Conservation (phyloP, 2,797 vertebrate genomes). For the Lophius americanus region DNA sequence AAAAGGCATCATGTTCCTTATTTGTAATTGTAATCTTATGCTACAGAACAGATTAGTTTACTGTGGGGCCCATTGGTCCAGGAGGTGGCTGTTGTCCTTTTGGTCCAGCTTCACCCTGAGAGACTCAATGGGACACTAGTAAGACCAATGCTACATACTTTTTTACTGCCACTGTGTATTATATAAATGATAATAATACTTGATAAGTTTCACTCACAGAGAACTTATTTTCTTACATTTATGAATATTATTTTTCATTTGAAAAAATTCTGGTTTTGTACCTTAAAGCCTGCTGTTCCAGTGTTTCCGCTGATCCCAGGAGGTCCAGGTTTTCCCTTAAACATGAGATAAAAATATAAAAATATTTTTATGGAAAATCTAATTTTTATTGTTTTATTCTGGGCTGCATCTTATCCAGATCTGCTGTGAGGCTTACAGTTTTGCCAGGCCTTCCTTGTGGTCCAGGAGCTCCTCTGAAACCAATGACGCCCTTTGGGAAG, state of each 20-base stretch:
- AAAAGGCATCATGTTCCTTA: not conserved
- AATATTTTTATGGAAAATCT: not conserved
- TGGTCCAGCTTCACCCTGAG: constrained; percentile 63
- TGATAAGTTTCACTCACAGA: too few relatives aligned
- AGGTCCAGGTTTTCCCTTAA: constrained; percentile 73
- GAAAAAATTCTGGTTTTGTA: constrained; percentile 27
- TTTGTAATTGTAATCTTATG: not conserved
- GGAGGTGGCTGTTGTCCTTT: constrained; percentile 63
- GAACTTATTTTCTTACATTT: not conserved
- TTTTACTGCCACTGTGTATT: not conserved
- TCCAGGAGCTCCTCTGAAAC: constrained; percentile 71
- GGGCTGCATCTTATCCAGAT: not conserved
- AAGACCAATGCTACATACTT: not conserved
- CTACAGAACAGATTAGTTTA: constrained; percentile 29
- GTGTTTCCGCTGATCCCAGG: constrained; percentile 67
- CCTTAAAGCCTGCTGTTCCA: constrained; percentile 74
- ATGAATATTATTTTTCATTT: not conserved
- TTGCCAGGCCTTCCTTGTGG: constrained; percentile 64
- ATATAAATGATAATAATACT: not conserved
- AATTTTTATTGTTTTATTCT: not conserved
- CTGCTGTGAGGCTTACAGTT: constrained; percentile 58
- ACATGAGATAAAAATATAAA: not conserved
- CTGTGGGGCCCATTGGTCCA: constrained; percentile 78
- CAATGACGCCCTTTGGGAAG: constrained; percentile 69
- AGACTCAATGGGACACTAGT: constrained; percentile 4